phyloP scores from a whole-genome alignment of 2,113 vertebrate genomes.

The Neotoma lepida region DNA sequence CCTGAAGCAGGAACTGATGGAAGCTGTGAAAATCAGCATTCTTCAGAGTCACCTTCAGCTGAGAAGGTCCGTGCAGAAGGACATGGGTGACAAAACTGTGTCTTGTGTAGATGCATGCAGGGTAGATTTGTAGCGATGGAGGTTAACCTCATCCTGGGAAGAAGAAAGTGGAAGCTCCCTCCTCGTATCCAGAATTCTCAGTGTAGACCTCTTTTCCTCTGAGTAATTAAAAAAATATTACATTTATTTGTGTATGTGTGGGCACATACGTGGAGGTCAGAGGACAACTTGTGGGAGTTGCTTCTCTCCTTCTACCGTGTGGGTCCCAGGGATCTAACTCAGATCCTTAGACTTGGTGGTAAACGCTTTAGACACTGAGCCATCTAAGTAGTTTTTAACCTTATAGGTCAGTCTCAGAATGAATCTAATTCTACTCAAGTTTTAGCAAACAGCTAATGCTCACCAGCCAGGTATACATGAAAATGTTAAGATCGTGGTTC shows the following conservation, averaged over 20 bases:
- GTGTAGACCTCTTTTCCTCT: background rate
- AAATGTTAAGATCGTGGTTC: background rate
- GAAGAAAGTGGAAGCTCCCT: background rate
- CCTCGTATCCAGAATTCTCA: background rate
- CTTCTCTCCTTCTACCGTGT: background rate
- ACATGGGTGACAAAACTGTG: background rate
- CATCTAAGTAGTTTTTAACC: background rate
- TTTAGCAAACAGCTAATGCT: background rate
- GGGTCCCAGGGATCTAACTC: background rate
- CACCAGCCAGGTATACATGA: accelerated
- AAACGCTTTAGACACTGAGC: too few species aligned
- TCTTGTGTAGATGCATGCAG: background rate
- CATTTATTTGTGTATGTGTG: background rate
- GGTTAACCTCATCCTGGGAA: background rate
- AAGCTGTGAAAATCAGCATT: background rate
- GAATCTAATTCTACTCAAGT: background rate
- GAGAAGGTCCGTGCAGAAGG: background rate
- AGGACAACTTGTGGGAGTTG: background rate
- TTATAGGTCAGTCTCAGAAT: background rate
- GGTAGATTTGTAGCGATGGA: background rate
- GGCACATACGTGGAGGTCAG: background rate
- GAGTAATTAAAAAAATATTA: background rate
- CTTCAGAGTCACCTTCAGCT: background rate
- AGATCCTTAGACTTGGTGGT: background rate
- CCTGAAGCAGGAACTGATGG: too few species aligned